Percentiles rank a stretch among this genome's conserved stretches.
Evolutionary conservation across 2,113 vertebrate species (phyloP).

Genomic region (Rhinoptilus africanus): DNA sequence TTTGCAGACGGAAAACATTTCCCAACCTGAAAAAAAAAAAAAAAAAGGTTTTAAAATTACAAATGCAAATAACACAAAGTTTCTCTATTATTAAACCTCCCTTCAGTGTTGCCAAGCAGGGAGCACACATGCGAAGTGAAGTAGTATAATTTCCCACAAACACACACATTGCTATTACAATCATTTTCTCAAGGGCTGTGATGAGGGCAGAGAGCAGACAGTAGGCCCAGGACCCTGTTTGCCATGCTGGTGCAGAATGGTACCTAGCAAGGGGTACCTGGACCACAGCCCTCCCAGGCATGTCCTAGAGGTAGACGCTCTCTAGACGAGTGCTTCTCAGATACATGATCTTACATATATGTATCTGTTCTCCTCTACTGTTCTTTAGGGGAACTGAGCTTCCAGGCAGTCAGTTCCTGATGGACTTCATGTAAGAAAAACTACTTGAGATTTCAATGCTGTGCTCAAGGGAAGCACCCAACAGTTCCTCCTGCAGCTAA

Average conservation of each 20-base stretch:
- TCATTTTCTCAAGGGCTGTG: background rate
- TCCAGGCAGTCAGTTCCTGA: background rate
- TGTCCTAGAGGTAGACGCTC: background rate
- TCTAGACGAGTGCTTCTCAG: background rate
- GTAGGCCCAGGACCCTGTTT: background rate
- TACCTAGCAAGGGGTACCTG: background rate
- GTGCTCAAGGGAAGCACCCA: background rate
- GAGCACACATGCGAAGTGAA: background rate
- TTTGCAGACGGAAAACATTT: slow-evolving; percentile 51
- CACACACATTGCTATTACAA: background rate
- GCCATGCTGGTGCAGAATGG: background rate
- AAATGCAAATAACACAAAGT: background rate
- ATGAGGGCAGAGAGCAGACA: background rate
- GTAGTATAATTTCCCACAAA: background rate
- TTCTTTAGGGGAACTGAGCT: background rate
- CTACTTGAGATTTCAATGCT: background rate
- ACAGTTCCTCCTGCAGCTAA: background rate
- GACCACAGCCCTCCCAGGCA: background rate
- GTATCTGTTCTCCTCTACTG: background rate
- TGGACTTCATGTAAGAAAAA: background rate
- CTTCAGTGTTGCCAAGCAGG: background rate
- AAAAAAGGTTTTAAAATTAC: slow-evolving; percentile 16
- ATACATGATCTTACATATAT: too few species aligned
- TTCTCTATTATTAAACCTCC: slow-evolving; percentile 17
- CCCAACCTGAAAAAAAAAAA: background rate